Evolutionary conservation across 2,113 vertebrate species (phyloP).

Genomic region (Polypterus senegalus): DNA sequence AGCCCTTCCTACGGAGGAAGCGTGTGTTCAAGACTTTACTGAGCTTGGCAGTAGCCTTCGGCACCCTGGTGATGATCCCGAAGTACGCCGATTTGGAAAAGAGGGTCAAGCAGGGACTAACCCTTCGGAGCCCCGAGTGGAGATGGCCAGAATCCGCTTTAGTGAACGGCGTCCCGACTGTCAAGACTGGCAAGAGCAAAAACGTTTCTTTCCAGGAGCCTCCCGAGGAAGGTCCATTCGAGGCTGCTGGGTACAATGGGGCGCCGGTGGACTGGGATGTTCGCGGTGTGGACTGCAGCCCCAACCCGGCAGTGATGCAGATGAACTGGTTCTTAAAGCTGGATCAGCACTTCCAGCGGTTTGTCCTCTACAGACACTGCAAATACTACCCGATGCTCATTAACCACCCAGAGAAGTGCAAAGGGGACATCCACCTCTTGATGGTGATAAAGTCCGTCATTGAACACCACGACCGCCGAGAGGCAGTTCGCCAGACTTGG

Average conservation of each 20-base stretch:
- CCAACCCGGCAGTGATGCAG: conserved; percentile 29
- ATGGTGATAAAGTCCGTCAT: conserved; percentile 60
- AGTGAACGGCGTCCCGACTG: conserved; percentile 19
- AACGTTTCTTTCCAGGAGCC: too few relatives aligned
- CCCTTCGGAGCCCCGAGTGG: conserved; percentile 18
- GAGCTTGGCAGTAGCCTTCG: conserved; percentile 46
- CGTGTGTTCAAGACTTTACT: conserved; percentile 49
- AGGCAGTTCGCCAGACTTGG: conserved; percentile 55
- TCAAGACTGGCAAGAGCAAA: neutral
- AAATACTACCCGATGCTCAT: conserved; percentile 59
- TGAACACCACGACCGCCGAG: conserved; percentile 57
- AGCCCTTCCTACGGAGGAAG: conserved; percentile 41
- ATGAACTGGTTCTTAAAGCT: conserved; percentile 46
- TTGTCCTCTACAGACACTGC: conserved; percentile 55
- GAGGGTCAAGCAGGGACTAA: conserved; percentile 26
- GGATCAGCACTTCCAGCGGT: conserved; percentile 52
- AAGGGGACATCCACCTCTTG: conserved; percentile 43
- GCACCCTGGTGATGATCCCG: conserved; percentile 53
- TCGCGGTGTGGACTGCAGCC: conserved; percentile 40
- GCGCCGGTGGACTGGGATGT: conserved; percentile 40
- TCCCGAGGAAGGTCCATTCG: conserved; percentile 2
- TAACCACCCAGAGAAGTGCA: conserved; percentile 61
- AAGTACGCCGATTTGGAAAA: conserved; percentile 43
- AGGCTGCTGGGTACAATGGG: conserved; percentile 12
- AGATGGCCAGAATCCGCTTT: conserved; percentile 30